These are phyloP conservation scores for Holothuria scabra DNA, from an alignment of 53 echinoderm and acorn worm species.

Conservation along the genomic window DNA sequence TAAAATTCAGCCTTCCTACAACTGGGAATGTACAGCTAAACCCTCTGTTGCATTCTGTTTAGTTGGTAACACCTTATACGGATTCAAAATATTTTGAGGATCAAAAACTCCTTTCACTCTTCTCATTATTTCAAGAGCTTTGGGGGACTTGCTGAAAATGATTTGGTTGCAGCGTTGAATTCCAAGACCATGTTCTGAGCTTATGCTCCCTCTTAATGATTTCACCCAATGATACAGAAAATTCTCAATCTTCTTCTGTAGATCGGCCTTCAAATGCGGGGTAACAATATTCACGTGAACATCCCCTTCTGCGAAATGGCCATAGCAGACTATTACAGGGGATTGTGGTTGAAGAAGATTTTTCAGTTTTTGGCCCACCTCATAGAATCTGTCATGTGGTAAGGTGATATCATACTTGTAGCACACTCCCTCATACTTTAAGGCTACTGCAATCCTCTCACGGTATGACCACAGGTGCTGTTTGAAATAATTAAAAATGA, in stretches of 20 bases:
- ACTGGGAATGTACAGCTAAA: neutral
- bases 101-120: constrained; percentile 74
- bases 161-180: constrained; percentile 87
- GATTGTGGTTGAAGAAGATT: constrained; percentile 53
- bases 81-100: constrained; percentile 83
- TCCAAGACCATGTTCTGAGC: constrained; percentile 94
- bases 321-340: constrained; percentile 75
- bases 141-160: constrained; percentile 70
- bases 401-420: constrained; percentile 95
- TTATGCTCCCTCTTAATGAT: constrained; percentile 74
- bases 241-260: constrained; percentile 70
- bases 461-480: constrained; percentile 87
- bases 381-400: constrained; percentile 70
- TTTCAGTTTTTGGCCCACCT: constrained; percentile 65
- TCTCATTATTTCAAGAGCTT: constrained; percentile 77
- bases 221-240: constrained; percentile 82
- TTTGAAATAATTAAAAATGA: neutral
- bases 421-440: constrained; percentile 66
- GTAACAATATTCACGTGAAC: constrained; percentile 79
- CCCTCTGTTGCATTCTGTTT: neutral
- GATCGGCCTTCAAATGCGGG: constrained; percentile 49
- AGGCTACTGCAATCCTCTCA: constrained; percentile 73
- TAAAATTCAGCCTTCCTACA: neutral
- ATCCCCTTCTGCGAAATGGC: constrained; percentile 93
- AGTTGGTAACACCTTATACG: constrained; percentile 61